Evolutionary conservation across 2,888 invertebrate genomes (phyloP).

Genomic region (Drosophila flavopinicola): DNA sequence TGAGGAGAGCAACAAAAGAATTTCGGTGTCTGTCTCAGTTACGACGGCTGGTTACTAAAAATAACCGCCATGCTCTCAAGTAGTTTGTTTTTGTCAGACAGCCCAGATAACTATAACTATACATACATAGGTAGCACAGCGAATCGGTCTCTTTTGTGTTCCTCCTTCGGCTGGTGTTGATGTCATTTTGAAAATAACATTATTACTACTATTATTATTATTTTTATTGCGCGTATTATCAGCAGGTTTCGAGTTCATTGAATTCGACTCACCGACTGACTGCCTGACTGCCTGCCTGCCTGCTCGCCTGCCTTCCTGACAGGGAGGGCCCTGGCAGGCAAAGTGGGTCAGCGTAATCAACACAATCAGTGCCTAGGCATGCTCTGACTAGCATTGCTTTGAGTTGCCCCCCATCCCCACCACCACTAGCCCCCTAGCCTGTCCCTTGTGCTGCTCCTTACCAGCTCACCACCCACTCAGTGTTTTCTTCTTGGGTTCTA

Average conservation of each 20-base stretch:
- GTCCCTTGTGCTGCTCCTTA: slow-evolving; percentile 45
- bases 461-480: slow-evolving; percentile 18
- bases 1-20: slow-evolving; percentile 58
- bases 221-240: slow-evolving; percentile 65
- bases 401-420: background rate
- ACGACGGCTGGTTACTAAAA: slow-evolving; percentile 39
- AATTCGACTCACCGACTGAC: slow-evolving; percentile 54
- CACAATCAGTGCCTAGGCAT: slow-evolving; percentile 76
- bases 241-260: slow-evolving; percentile 78
- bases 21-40: slow-evolving; percentile 17
- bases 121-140: slow-evolving; percentile 8
- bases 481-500: slow-evolving; percentile 49
- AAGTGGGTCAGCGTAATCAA: slow-evolving; percentile 78
- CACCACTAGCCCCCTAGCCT: background rate
- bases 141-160: slow-evolving; percentile 3
- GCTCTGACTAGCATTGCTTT: slow-evolving; percentile 35
- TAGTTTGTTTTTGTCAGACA: slow-evolving; percentile 56
- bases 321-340: slow-evolving; percentile 63
- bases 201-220: slow-evolving; percentile 71
- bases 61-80: slow-evolving; percentile 54
- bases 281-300: background rate
- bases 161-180: slow-evolving; percentile 27
- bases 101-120: slow-evolving; percentile 2
- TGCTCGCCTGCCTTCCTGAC: slow-evolving; percentile 8
- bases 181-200: slow-evolving; percentile 52